Base-by-base conservation (phyloP, 2,113 vertebrate species). In the Rhinichthys klamathensis region DNA sequence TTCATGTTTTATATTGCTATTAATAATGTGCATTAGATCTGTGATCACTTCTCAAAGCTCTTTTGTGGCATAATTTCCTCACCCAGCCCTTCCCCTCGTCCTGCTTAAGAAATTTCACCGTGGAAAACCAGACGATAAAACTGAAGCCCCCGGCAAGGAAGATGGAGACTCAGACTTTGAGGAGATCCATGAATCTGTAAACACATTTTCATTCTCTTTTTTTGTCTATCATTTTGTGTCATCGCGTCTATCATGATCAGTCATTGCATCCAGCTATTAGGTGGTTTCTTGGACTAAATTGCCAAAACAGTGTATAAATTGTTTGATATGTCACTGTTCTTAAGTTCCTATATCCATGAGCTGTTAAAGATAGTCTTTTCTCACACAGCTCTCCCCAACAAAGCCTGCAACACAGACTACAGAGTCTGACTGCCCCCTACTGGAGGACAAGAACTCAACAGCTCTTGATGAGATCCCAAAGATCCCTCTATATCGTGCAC, bases 61-160 rank as follows among this genome's bases (percentile, higher is more conserved):
- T 44, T 51, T 30, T 60, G 16, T 56, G 35, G 5, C 44, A 72
- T 65, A 4, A 27, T 78, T 72, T 84, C 49, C 27, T 72, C 23
- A 69, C 41, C 6, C 89, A 95, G 95, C 92, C 0, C 90, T 95
- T 72, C 94, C 94, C 4, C 89, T 93, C 54, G 84, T 93, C 80
- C 92, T 94, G 85, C 82, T 92, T 49, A 95, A 92, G 38, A 88
- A 69, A 54, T 88, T 92, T 84, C 88, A 90, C 23, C 89, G 61
- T 38, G 88, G 85, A 38, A 44, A 27, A 56, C 60, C 82, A 1
- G 25, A 0, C 4, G 84, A 90, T 83, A 90, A 58, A 80, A 83
- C 86, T 0, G 85, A 85, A 15, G 85, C 86, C 0, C 81, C 88
- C 0, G 82, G 92, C 23, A 89, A 91, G 6, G 93, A 94, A 49